Base-by-base conservation (phyloP, 2,797 vertebrate genomes). In the Melanotaenia pygmaea region DNA sequence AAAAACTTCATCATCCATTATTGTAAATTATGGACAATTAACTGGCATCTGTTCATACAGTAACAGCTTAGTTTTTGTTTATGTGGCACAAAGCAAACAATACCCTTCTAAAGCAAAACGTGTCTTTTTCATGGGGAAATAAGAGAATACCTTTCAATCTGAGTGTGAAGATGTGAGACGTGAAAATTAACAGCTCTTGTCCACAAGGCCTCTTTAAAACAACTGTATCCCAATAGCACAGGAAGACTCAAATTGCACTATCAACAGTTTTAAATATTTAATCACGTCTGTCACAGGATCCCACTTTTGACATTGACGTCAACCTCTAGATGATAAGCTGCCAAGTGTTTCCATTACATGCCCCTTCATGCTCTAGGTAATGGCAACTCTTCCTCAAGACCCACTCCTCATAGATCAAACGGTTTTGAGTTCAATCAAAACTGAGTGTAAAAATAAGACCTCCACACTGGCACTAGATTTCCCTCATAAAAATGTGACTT, bases 181-280 rank as follows among this genome's bases (percentile, higher is more conserved):
- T 40, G 76, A 78, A 90, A 91, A 93, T 92, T 84, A 93, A 92
- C 87, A 90, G 90, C 84, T 85, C 89, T 86, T 88, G 92, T 92
- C 90, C 87, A 90, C 89, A 86, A 85, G 77, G 81, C 83, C 87
- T 92, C 86, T 91, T 94, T 91, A 93, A 73, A 84, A 86, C 16
- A 45, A 80, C 85, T 70, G 78, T 59, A 82, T 91, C 81, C 70
- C 81, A 73, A 59, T 68, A 66, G 83, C 70, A 58, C 72, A 56
- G 87, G 85, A 81, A 86, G 83, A 69, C 82, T 94, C 90, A 34
- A 47, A 89, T 91, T 93, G 78, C 90, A 87, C 87, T 59, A 87
- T 90, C 90, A 92, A 92, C 91, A 91, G 28, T 85, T 84, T 85
- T 94, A 87, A 93, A 94, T 94, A 91, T 92, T 94, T 94, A 93